Evolutionary conservation across 2,888 invertebrate species (phyloP), one percentile per base, ranked within the genome.

Genomic region (Philopedon plagiatum): DNA sequence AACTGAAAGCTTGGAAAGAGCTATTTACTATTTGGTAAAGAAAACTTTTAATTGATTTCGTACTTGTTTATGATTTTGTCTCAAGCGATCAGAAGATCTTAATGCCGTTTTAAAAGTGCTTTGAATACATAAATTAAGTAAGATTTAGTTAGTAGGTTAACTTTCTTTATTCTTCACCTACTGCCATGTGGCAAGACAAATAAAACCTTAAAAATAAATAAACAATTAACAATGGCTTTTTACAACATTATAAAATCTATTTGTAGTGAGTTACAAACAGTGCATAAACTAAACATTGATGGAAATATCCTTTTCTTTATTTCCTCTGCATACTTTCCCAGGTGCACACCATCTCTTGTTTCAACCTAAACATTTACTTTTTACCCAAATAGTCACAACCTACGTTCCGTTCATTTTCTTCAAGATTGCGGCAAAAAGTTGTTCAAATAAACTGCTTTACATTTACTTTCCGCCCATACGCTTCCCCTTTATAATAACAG

Each of bases 331-430:
- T 18, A 19, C 46, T 32, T 29, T 11, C 21, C 44, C 62, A 62
- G 62, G 62, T 62, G 62, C 8, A 62, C 32, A 32, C 19, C 62
- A 62, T 44, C 62, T 62, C 62, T 32, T 26, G 62, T 62, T 62
- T 62, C 62, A 15, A 57, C 21, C 57, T 19, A 62, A 62, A 46
- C 32, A 44, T 44, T 62, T 62, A 34, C 49, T 62, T 62, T 44
- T 62, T 44, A 62, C 49, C n/a, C 46, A 18, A 62, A 62, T 44
- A 62, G 46, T 62, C 32, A 49, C 49, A 62, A 62, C 49, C n/a
- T 15, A 15, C 39, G 39, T 29, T 29, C 29, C 46, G 37, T 62
- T 46, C 29, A 2, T 29, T 13, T 39, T 49, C 21, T 26, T 23
- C 3, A 15, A 51, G 63, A 18, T 21, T 34, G 51, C n/a, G 9